These are phyloP conservation scores for Reinhardtius hippoglossoides DNA, from an alignment of 2,113 vertebrate genomes.

Conservation along the genomic window DNA sequence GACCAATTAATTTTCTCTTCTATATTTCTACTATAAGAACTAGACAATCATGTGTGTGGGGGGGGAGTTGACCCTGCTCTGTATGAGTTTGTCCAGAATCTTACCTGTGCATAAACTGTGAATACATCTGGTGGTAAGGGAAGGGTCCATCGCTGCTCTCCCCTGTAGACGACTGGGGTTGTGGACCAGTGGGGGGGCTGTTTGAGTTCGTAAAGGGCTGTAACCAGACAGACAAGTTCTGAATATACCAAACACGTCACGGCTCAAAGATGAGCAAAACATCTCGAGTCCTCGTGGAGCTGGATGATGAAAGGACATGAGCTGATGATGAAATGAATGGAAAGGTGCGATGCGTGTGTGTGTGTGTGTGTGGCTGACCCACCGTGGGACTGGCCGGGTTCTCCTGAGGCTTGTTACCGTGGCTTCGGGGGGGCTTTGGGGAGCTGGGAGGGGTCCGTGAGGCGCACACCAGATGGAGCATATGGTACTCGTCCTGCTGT, in stretches of 20 bases:
- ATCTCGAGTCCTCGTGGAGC: background rate
- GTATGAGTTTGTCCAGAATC: background rate
- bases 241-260: background rate
- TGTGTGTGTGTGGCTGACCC: constrained; percentile 20
- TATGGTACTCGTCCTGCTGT: constrained; percentile 85
- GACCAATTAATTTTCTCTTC: too few relatives aligned
- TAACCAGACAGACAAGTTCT: constrained; percentile 1
- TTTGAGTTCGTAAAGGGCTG: constrained; percentile 51
- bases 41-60: too few relatives aligned
- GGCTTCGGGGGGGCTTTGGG: constrained; percentile 68
- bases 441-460: constrained; percentile 79
- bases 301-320: constrained; percentile 61
- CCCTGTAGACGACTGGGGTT: constrained; percentile 42
- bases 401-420: constrained; percentile 65
- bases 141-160: constrained; percentile 52
- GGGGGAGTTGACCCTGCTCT: background rate
- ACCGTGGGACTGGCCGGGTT: constrained; percentile 57
- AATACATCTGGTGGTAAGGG: constrained; percentile 66
- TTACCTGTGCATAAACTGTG: constrained; percentile 67
- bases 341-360: constrained; percentile 34
- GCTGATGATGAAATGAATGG: constrained; percentile 67
- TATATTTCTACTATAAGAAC: too few relatives aligned
- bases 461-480: constrained; percentile 84
- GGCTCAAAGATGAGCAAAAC: constrained; percentile 8
- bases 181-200: constrained; percentile 33